These are phyloP conservation scores for Paradisaea rubra DNA, from an alignment of 2,113 vertebrate species.

Conservation along the genomic window DNA sequence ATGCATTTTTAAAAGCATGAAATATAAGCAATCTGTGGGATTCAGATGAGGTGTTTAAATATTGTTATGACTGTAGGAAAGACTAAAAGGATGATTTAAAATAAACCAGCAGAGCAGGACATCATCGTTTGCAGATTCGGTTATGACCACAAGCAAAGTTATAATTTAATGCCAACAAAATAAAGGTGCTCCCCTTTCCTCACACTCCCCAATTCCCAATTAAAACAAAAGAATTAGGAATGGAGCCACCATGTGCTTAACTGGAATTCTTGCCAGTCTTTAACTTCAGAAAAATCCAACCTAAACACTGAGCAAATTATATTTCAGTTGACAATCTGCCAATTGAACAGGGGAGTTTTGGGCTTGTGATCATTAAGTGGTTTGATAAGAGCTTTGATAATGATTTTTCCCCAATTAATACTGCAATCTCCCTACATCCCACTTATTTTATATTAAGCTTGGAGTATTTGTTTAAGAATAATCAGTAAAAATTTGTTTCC, in stretches of 20 bases:
- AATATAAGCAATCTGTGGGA: neutral
- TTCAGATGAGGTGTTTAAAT: neutral
- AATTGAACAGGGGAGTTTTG: neutral
- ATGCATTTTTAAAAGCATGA: neutral
- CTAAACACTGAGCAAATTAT: neutral
- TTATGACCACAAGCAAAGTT: neutral
- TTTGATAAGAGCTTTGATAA: neutral
- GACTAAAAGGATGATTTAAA: neutral
- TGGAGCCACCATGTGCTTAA: neutral
- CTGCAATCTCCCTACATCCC: neutral
- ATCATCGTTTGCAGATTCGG: neutral
- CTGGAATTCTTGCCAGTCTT: neutral
- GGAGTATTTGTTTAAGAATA: neutral
- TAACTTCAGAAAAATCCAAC: neutral
- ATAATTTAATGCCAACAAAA: neutral
- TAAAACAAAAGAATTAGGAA: neutral
- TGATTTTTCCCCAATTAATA: neutral
- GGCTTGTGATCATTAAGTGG: neutral
- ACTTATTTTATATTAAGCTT: neutral
- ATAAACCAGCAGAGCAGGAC: neutral
- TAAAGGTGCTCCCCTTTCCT: neutral
- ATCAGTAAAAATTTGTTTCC: neutral
- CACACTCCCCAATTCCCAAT: neutral
- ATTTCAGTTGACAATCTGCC: neutral
- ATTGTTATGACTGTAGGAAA: neutral